Evolutionary conservation across 2,797 vertebrate species (phyloP), one percentile per base, ranked within the genome.

Genomic region (Spheniscus humboldti): DNA sequence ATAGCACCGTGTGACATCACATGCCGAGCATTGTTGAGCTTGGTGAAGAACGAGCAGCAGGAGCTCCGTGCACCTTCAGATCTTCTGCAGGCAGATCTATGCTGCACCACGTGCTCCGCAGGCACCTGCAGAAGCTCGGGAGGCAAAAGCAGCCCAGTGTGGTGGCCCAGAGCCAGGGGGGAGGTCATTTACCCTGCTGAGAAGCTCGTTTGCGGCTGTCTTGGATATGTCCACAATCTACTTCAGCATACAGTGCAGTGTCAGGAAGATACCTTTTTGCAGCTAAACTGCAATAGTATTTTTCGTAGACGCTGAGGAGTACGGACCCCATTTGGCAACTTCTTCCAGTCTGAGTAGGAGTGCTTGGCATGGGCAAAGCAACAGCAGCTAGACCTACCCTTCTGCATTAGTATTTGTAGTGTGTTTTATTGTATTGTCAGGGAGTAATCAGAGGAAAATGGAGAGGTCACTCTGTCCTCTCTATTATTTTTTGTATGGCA

Each of bases 11-110:
- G 0, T 50, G 50, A 22, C 31, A 30, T 63, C 19, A 17, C 43
- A 2, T 0, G 1, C 19, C 2, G 1, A 35, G 19, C 37, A 6
- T 5, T 6, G 23, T 3, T 13, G 59, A 45, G 8, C 18, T 55
- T 28, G 47, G 43, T 25, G 57, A 71, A 47, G 52, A 41, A 43
- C 2, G 11, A 77, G 33, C 35, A 13, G 17, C 35, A 20, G 74
- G 75, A 82, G 55, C n/a, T 68, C 41, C 5, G 3, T 37, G 53
- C 18, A 23, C 22, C 47, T 53, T 66, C 31, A 37, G 18, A 5
- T 43, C 35, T 76, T 67, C 56, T 52, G 25, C 37, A 33, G 62
- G 55, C 37, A 57, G 55, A 39, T 45, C 37, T n/a, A 2, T 25
- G 25, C 50, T 52, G 37, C 25, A 11, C 25, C 13, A 2, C 1